phyloP scores from a whole-genome alignment of 92 coral and sea anemone genomes.

The Heliopora coerulea region DNA sequence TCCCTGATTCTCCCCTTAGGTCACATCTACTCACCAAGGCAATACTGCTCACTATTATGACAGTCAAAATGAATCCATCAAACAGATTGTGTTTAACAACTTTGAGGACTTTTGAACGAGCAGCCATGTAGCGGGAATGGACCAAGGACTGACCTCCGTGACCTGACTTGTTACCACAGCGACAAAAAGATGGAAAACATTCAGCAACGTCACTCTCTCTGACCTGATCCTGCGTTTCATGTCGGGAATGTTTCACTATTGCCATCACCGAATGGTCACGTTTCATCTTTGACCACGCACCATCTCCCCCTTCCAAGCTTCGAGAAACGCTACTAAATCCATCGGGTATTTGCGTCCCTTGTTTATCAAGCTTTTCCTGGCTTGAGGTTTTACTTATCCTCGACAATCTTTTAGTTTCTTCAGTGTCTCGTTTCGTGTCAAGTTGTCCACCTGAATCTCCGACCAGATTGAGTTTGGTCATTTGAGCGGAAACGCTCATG shows the following conservation, averaged over 20 bases:
- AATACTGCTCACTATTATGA: constrained; percentile 63
- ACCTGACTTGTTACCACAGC: neutral
- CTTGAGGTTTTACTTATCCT: neutral
- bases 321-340: constrained; percentile 42
- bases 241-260: constrained; percentile 22
- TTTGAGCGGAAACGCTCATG: constrained; percentile 5
- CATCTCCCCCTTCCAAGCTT: constrained; percentile 58
- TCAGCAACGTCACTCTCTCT: too few species aligned
- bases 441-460: constrained; percentile 44
- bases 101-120: constrained; percentile 76
- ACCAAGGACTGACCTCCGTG: neutral
- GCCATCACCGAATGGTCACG: neutral
- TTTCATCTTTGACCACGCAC: neutral
- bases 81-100: constrained; percentile 79
- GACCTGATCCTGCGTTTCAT: neutral
- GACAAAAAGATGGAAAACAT: constrained; percentile 12
- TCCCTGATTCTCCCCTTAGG: neutral
- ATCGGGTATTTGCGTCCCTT: too few species aligned
- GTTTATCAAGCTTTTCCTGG: neutral
- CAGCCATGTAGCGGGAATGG: neutral
- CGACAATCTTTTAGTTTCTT: neutral
- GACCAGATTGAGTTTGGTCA: neutral
- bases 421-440: neutral
- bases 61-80: constrained; percentile 81
- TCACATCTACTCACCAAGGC: constrained; percentile 18